These are phyloP conservation scores for Saiga tatarica DNA, from an alignment of 2,113 vertebrate species.

Conservation along the genomic window DNA sequence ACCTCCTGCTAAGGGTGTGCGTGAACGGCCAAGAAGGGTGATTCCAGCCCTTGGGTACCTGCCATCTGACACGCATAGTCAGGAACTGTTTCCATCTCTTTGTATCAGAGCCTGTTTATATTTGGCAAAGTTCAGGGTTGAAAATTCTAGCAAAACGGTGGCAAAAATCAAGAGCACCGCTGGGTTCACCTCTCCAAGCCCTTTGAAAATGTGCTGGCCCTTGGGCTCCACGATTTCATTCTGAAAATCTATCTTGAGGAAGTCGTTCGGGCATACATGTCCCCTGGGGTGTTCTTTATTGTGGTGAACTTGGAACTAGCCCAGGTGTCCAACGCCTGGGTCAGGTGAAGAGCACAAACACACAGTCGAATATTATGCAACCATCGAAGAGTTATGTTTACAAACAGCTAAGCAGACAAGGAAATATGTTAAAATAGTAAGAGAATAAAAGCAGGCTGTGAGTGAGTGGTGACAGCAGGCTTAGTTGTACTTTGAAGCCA, in stretches of 20 bases:
- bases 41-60: background rate
- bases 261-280: background rate
- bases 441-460: slow-evolving; percentile 19
- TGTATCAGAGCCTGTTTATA: background rate
- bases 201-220: background rate
- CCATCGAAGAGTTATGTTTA: slow-evolving; percentile 10
- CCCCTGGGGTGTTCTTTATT: background rate
- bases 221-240: background rate
- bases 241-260: background rate
- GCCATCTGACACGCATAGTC: background rate
- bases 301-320: background rate
- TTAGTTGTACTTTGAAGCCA: background rate
- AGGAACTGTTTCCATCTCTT: background rate
- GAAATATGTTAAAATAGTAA: background rate
- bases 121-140: background rate
- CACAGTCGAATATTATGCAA: background rate
- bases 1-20: background rate
- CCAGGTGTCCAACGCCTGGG: background rate
- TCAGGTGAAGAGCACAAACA: background rate
- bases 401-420: slow-evolving; percentile 1
- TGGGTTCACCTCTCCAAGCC: background rate
- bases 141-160: background rate
- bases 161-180: background rate
- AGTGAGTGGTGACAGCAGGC: background rate
- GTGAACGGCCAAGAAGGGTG: background rate